These are phyloP conservation scores for Dryococelus australis DNA, from an alignment of 2,888 invertebrate species.

Conservation along the genomic window DNA sequence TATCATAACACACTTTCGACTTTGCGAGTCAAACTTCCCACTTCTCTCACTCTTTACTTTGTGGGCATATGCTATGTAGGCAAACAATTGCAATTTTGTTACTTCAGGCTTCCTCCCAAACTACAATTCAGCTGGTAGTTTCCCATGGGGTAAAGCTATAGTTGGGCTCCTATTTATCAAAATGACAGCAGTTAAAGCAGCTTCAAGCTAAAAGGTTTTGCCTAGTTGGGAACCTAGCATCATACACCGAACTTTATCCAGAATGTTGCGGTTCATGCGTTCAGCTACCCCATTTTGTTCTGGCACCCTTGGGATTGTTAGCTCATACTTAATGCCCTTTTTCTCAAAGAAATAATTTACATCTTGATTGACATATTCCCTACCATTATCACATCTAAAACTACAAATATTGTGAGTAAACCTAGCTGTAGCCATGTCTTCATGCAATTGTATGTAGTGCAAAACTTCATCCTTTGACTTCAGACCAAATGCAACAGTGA, in stretches of 20 bases:
- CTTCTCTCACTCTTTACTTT: no score
- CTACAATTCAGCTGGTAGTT: constrained; percentile 12
- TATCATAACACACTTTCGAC: constrained; percentile 2
- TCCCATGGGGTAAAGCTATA: neutral
- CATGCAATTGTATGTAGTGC: no score
- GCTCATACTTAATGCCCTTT: constrained; percentile 13
- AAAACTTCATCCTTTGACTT: no score
- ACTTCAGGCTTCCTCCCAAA: neutral
- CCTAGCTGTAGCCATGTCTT: no score
- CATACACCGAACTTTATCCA: neutral
- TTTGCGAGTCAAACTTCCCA: constrained; percentile 16
- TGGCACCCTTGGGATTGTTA: no score
- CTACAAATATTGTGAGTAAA: no score
- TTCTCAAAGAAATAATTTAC: constrained; percentile 12
- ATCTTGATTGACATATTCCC: neutral
- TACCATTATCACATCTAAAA: no score
- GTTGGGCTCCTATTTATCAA: constrained; percentile 8
- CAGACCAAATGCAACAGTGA: no score
- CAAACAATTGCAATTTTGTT: neutral
- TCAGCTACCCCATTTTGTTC: no score
- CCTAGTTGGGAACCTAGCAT: neutral
- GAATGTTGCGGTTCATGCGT: neutral
- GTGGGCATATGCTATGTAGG: constrained; percentile 18
- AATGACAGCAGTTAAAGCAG: neutral
- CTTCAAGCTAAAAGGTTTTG: constrained; percentile 10